Conservation (phyloP, 2,888 invertebrate genomes). For the Acrobasis repandana region DNA sequence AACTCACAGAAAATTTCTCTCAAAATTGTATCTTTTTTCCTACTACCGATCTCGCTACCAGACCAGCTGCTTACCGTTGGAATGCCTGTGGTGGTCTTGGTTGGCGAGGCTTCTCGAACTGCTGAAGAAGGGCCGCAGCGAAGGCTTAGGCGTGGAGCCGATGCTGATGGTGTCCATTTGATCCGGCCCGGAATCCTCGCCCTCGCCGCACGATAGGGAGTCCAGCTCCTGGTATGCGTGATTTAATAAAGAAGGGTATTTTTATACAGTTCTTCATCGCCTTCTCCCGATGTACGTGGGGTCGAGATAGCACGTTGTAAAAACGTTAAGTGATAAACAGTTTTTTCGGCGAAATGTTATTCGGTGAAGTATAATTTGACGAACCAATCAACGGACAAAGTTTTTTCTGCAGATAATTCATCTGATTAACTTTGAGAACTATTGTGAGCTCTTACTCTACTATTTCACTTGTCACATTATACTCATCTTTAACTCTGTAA, state of each 20-base stretch:
- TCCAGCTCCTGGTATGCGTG: conserved; percentile 91
- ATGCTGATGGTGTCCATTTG: conserved; percentile 96
- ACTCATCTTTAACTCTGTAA: no score
- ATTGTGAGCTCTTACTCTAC: no score
- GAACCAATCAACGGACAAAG: no score
- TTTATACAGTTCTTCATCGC: no score
- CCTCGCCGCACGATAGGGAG: conserved; percentile 92
- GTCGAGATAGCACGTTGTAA: no score
- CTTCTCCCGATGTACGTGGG: no score
- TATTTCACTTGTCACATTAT: no score
- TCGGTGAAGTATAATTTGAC: no score
- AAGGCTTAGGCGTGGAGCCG: conserved; percentile 98
- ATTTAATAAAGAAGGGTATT: not conserved
- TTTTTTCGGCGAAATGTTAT: no score
- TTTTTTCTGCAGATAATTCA: no score
- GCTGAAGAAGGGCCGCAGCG: conserved; percentile 96
- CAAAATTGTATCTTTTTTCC: not conserved
- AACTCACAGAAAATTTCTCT: not conserved
- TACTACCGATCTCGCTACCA: not conserved
- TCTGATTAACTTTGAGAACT: no score
- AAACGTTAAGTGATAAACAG: no score
- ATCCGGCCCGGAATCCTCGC: conserved; percentile 96
- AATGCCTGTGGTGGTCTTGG: conserved; percentile 75
- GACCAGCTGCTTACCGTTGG: conserved; percentile 59
- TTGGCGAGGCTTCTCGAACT: conserved; percentile 91